Conservation (phyloP, 2,113 vertebrate species). For the Protobothrops flavoviridis region DNA sequence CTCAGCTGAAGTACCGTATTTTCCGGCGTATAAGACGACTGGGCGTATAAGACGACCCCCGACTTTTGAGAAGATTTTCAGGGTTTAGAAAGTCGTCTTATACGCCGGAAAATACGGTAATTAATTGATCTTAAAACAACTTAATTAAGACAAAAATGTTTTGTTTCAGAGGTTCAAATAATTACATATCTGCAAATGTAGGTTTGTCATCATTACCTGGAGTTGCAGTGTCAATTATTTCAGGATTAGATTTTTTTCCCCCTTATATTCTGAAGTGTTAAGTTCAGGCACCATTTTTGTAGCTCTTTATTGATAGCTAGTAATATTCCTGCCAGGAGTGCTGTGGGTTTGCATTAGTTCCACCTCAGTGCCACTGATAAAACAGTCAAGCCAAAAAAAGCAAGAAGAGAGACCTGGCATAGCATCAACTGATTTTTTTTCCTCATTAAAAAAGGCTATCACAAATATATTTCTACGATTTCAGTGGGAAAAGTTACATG, state of each 20-base stretch:
- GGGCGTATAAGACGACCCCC: no score
- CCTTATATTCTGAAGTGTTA: rapidly evolving
- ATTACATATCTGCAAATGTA: constrained; percentile 20
- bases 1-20: not conserved
- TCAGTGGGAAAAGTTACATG: not conserved
- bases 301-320: not conserved
- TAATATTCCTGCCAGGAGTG: constrained; percentile 6
- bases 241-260: constrained; percentile 1
- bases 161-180: constrained; percentile 34
- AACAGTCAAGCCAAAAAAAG: not conserved
- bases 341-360: not conserved
- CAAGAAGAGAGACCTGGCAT: not conserved
- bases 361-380: not conserved
- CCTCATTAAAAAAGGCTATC: not conserved
- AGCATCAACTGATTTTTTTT: not conserved
- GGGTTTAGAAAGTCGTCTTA: no score
- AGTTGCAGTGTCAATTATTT: not conserved
- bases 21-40: no score
- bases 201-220: not conserved
- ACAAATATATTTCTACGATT: not conserved
- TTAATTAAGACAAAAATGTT: constrained; percentile 29
- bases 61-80: no score
- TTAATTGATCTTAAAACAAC: constrained; percentile 18
- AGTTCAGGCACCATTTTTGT: not conserved
- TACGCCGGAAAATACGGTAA: no score